Percentiles rank a stretch among this genome's conserved stretches.
These are phyloP conservation scores for Anolis sagrei DNA, from an alignment of 2,113 vertebrate genomes.

Conservation along the genomic window DNA sequence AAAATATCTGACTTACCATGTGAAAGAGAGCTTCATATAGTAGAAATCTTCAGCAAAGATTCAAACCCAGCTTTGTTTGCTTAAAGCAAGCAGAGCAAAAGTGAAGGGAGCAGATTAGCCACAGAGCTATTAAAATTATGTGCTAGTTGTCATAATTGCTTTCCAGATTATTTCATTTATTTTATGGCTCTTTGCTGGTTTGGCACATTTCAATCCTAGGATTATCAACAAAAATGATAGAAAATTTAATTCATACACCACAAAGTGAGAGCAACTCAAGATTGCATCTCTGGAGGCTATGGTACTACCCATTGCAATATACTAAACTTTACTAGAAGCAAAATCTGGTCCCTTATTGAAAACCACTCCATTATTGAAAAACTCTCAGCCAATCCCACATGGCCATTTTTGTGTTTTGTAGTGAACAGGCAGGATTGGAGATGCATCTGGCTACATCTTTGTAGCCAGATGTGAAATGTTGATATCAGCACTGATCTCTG, in stretches of 20 bases:
- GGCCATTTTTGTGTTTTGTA: no score
- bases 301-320: no score
- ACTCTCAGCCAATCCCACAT: no score
- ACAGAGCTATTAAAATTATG: neutral
- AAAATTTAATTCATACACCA: neutral
- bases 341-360: no score
- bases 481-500: no score
- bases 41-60: neutral
- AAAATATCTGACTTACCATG: neutral
- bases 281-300: no score
- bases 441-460: no score
- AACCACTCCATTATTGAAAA: no score
- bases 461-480: no score
- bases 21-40: neutral
- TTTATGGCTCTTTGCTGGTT: neutral
- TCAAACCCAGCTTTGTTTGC: neutral
- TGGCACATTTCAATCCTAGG: neutral
- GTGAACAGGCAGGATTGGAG: no score
- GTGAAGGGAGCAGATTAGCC: neutral
- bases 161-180: neutral
- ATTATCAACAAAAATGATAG: no score
- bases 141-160: slow-evolving; percentile 20
- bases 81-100: neutral
- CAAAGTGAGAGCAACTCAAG: neutral
- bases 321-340: no score